Evolutionary conservation across 2,888 invertebrate genomes (phyloP), one percentile per base, ranked within the genome.

Genomic region (Isoperla grammatica): DNA sequence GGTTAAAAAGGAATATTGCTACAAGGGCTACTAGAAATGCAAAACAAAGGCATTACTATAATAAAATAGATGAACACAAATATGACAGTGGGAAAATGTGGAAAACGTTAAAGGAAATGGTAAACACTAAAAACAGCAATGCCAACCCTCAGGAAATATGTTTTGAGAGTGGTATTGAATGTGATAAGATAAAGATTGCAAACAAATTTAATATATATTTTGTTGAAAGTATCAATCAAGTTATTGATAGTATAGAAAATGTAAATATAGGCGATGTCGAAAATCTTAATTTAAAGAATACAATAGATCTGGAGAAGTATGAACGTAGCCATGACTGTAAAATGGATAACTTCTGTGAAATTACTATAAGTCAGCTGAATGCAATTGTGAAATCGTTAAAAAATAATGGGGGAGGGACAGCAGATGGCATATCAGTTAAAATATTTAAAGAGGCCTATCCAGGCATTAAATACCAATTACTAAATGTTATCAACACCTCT

Each of bases 181-280:
- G 22, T 9, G 12, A 4, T 20, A 29, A 48, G 9, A 11, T 12
- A 6, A 23, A 22, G n/a, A 20, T 17, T n/a, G 48, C 48, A 6
- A 48, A 48, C 29, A 20, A 12, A 12, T 48, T 48, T 48, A 48
- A 48, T n/a, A 5, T n/a, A 11, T 22, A 48, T 48, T 48, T 48
- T 48, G 15, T 48, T 3, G 23, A 48, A 2, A 48, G 48, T 48
- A 15, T 48, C 12, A 20, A 23, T n/a, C 12, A 20, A 6, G 29
- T 48, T 12, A 23, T 48, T 22, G 15, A 3, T 20, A 48, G 48
- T n/a, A n/a, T 48, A 2, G n/a, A 42, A 15, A n/a, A 42, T 6
- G 5, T 42, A n/a, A 15, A 42, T 42, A n/a, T 5, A 5, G 13
- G 13, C 13, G 42, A 8, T 5, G 5, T 9, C 13, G 42, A n/a